Conservation (phyloP, 2,888 invertebrate species). For the Torymus texanus region DNA sequence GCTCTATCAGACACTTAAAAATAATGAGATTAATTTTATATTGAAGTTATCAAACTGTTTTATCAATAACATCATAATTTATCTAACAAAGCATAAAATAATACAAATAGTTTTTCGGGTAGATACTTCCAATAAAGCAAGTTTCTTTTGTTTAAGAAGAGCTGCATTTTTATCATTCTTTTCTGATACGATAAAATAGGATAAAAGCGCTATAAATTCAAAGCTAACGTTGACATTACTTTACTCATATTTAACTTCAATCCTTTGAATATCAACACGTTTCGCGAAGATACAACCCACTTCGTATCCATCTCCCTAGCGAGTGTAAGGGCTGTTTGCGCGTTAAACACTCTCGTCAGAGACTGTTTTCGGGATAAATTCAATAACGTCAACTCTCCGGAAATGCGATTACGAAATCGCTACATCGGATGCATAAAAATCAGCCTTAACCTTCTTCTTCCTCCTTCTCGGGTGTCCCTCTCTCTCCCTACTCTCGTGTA, state of each 20-base stretch:
- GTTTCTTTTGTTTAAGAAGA: no score
- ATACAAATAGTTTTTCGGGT: no score
- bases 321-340: conserved; percentile 18
- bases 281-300: background rate
- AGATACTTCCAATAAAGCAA: no score
- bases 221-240: background rate
- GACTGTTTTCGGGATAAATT: conserved; percentile 36
- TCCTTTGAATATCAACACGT: background rate
- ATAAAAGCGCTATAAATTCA: background rate
- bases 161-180: background rate
- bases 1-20: no score
- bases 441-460: conserved; percentile 44
- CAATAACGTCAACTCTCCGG: conserved; percentile 39
- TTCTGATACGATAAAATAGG: background rate
- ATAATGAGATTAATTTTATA: no score
- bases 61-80: no score
- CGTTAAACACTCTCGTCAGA: conserved; percentile 35
- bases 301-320: background rate
- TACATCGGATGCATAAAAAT: conserved; percentile 53
- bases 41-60: no score
- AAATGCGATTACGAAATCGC: conserved; percentile 46
- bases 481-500: background rate
- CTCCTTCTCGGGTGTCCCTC: background rate
- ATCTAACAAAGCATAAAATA: no score
- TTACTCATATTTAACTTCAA: conserved; percentile 4